Evolutionary conservation across 1,140 invertebrate species (phyloP).

Genomic region (Metaphire vulgaris): DNA sequence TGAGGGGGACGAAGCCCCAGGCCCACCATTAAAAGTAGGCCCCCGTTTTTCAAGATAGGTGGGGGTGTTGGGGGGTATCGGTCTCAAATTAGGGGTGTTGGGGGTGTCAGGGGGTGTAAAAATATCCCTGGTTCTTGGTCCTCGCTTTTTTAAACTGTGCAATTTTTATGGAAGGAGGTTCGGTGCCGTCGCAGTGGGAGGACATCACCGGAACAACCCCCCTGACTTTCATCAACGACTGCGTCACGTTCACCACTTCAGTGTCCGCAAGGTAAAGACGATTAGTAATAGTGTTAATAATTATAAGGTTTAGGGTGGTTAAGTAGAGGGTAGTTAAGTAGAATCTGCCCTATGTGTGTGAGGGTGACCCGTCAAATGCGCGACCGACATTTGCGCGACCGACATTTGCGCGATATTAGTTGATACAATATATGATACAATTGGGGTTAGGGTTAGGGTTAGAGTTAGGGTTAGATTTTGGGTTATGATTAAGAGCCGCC

Average conservation of each 20-base stretch:
- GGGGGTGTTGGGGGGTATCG: too few relatives aligned
- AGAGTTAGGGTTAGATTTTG: too few relatives aligned
- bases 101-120: too few relatives aligned
- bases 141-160: too few relatives aligned
- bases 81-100: too few relatives aligned
- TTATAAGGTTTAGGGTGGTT: not conserved
- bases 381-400: too few relatives aligned
- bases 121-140: too few relatives aligned
- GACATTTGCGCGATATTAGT: not conserved
- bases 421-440: not conserved
- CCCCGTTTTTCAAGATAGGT: too few relatives aligned
- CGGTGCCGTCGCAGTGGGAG: constrained; percentile 96
- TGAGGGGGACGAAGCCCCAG: too few relatives aligned
- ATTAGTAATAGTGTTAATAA: not conserved
- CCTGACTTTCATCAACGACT: constrained; percentile 94
- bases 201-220: constrained; percentile 99
- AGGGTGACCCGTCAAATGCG: not conserved
- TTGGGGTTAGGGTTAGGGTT: too few relatives aligned
- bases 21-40: too few relatives aligned
- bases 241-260: constrained; percentile 98
- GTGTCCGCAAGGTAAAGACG: constrained; percentile 76
- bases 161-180: constrained; percentile 67
- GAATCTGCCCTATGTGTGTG: not conserved
- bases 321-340: not conserved
- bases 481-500: too few relatives aligned